Evolutionary conservation across 1,140 invertebrate genomes (phyloP).

Genomic region (Maniola jurtina): DNA sequence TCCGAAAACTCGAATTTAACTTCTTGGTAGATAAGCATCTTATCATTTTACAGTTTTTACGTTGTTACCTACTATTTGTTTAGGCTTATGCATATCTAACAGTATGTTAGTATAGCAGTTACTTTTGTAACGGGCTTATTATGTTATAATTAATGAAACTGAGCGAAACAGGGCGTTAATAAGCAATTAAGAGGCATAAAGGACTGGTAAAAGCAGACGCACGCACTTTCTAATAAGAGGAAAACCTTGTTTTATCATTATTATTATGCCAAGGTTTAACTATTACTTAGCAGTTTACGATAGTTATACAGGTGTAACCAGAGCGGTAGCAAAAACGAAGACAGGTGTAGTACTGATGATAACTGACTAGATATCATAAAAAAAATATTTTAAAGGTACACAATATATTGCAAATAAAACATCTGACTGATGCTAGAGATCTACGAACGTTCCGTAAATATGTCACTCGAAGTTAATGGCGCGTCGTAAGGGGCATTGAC

Average conservation of each 20-base stretch:
- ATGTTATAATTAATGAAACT: conserved; percentile 15
- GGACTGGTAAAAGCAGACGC: conserved; percentile 13
- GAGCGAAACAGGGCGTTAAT: conserved; percentile 17
- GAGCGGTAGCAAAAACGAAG: too few species aligned
- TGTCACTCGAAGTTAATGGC: too few species aligned
- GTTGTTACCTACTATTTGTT: neutral
- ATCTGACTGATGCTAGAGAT: too few species aligned
- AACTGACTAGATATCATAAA: too few species aligned
- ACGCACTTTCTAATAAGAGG: conserved; percentile 11
- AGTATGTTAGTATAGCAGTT: neutral
- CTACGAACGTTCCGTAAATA: too few species aligned
- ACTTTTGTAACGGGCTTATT: conserved; percentile 9
- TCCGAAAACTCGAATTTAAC: too few species aligned
- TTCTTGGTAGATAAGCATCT: neutral
- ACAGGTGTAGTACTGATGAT: too few species aligned
- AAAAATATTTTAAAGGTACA: too few species aligned
- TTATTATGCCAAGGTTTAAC: neutral
- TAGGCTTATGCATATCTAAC: conserved; percentile 1
- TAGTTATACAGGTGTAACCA: too few species aligned
- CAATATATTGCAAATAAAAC: too few species aligned
- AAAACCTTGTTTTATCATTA: conserved; percentile 5
- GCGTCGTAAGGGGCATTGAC: too few species aligned
- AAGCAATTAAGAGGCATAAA: conserved; percentile 13
- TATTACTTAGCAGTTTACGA: too few species aligned
- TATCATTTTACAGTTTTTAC: neutral